Base-by-base conservation (phyloP, 2,113 vertebrate species). In the Neoarius graeffei region DNA sequence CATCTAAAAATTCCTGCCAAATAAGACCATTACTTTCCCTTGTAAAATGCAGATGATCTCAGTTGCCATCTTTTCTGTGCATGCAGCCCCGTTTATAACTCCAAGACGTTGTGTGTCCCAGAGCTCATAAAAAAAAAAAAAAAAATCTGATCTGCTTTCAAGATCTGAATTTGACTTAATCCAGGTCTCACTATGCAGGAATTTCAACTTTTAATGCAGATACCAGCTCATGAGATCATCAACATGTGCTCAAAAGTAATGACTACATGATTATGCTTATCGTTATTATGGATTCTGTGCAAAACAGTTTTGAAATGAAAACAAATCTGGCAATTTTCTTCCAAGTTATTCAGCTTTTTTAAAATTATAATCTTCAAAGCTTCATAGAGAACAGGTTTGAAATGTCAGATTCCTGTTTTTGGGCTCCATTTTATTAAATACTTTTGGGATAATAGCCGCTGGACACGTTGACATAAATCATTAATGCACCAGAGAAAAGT, bases 1-100 rank as follows among this genome's bases (percentile, higher is more conserved):
- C 27, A 66, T 79, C 27, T 67, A 50, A 57, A 56, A 82, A 76
- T 11, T 25, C 69, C 42, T 81, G 86, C 79, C 60, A 84, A 85
- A 87, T 80, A 81, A 62, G 86, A 35, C 84, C 42, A 73, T 56
- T 71, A 81, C 71, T 81, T 66, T 81, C 30, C 17, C 71, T 86
- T 17, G 42, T 67, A 88, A 90, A 56, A 85, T 80, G 25, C 25
- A 4, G 30, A 6, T 20, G 30, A 27, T 67, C 5, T 19, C 8
- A 66, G 59, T 56, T 86, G 83, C 66, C 59, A 35, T 81, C 14
- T 85, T 86, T 81, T 85, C 74, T 69, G 15, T 73, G 66, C 71
- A 67, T 15, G 23, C 20, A 7, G 19, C 20, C 50, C 20, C n/a
- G 81, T 77, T 86, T 86, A 81, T 84, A 88, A 64, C 48, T 67